Percentiles rank a stretch among this genome's conserved stretches.
Evolutionary conservation across 2,797 vertebrate genomes (phyloP).

Genomic region (Petrocephalus schoutedeni): DNA sequence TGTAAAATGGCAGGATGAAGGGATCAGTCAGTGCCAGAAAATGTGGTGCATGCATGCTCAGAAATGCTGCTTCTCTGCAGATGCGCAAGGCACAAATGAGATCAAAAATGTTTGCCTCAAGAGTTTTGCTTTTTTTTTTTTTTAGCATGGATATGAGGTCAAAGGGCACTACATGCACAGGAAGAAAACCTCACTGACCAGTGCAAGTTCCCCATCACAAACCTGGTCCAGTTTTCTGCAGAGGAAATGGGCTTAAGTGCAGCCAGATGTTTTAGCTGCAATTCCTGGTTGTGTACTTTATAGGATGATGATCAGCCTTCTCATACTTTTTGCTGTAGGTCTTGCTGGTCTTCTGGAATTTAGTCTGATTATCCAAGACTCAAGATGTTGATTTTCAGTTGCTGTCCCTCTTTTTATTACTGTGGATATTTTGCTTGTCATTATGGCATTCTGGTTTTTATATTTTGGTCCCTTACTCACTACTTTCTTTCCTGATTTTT

Average conservation of each 20-base stretch:
- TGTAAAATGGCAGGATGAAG: neutral
- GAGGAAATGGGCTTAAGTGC: constrained; percentile 63
- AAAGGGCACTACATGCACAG: constrained; percentile 32
- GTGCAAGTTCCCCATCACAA: constrained; percentile 46
- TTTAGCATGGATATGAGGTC: no score
- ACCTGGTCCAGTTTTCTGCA: constrained; percentile 45
- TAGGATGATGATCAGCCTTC: neutral
- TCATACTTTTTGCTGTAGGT: neutral
- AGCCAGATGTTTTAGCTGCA: constrained; percentile 58
- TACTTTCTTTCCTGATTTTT: neutral
- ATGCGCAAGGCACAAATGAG: neutral
- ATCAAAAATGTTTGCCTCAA: neutral
- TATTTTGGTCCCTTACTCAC: neutral
- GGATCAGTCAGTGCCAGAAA: neutral
- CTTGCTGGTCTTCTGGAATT: neutral
- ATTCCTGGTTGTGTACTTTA: neutral
- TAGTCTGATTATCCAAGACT: neutral
- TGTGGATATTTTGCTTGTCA: neutral
- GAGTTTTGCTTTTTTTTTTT: neutral
- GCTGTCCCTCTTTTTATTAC: neutral
- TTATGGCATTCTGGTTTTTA: constrained; percentile 3
- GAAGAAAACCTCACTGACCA: constrained; percentile 43
- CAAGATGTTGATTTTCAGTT: neutral
- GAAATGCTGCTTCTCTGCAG: neutral
- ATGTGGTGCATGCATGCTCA: neutral